These are phyloP conservation scores for Mustelus asterias DNA, from an alignment of 2,113 vertebrate species.

Conservation along the genomic window DNA sequence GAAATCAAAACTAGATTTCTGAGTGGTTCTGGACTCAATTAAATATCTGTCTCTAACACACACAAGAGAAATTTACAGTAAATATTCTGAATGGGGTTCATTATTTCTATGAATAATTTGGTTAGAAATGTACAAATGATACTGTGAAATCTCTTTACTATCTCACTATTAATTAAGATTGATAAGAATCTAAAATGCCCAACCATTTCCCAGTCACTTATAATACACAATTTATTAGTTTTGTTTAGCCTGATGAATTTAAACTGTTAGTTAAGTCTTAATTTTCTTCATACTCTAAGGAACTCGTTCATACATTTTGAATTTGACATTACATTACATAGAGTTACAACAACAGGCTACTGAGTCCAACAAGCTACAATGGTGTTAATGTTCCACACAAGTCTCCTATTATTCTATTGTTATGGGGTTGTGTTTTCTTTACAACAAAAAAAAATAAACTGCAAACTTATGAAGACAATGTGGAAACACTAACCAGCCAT, in stretches of 20 bases:
- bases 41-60: neutral
- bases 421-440: too few relatives aligned
- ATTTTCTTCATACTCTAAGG: neutral
- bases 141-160: neutral
- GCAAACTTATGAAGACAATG: too few relatives aligned
- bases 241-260: neutral
- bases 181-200: neutral
- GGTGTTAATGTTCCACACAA: neutral
- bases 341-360: neutral
- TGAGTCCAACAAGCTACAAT: neutral
- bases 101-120: neutral
- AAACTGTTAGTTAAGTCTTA: neutral
- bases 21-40: neutral
- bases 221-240: neutral
- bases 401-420: neutral
- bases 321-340: neutral
- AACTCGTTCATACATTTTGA: neutral
- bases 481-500: too few relatives aligned
- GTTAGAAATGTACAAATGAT: neutral
- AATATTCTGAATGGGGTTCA: neutral
- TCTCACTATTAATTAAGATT: neutral
- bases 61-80: neutral
- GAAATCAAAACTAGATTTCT: neutral
- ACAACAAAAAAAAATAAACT: too few relatives aligned
- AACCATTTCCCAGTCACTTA: neutral